Evolutionary conservation across 2,113 vertebrate species (phyloP).

Genomic region (Desmodus rotundus): DNA sequence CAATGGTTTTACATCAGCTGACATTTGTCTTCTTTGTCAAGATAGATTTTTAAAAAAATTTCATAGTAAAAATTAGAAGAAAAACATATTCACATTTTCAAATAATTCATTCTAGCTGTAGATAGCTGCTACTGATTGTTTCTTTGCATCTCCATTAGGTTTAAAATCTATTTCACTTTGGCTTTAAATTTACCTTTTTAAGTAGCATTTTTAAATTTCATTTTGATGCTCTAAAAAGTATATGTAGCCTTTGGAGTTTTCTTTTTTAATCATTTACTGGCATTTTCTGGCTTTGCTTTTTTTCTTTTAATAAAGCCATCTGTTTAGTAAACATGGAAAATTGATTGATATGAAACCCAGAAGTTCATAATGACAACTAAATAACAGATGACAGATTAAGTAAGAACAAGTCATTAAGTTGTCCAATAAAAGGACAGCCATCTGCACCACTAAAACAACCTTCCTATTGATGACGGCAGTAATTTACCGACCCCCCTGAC

Average conservation of each 20-base stretch:
- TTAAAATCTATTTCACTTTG: conserved; percentile 50
- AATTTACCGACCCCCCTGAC: conserved; percentile 70
- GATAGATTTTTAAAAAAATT: neutral
- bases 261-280: conserved; percentile 55
- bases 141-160: conserved; percentile 66
- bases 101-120: neutral
- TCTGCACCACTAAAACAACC: conserved; percentile 77
- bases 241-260: conserved; percentile 56
- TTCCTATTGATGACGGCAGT: conserved; percentile 76
- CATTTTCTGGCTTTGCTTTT: conserved; percentile 73
- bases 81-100: conserved; percentile 7
- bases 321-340: conserved; percentile 82
- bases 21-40: conserved; percentile 48
- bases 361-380: conserved; percentile 81
- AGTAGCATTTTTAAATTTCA: conserved; percentile 47
- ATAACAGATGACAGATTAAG: conserved; percentile 81
- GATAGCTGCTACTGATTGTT: conserved; percentile 43
- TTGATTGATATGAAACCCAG: conserved; percentile 79
- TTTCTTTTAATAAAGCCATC: conserved; percentile 75
- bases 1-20: conserved; percentile 21
- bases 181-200: conserved; percentile 27
- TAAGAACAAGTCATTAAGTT: conserved; percentile 82
- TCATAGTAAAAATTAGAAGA: conserved; percentile 14
- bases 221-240: conserved; percentile 67
- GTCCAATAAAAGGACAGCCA: conserved; percentile 82